These are phyloP conservation scores for Zootermopsis nevadensis DNA, from an alignment of 2,888 invertebrate genomes.

Conservation along the genomic window DNA sequence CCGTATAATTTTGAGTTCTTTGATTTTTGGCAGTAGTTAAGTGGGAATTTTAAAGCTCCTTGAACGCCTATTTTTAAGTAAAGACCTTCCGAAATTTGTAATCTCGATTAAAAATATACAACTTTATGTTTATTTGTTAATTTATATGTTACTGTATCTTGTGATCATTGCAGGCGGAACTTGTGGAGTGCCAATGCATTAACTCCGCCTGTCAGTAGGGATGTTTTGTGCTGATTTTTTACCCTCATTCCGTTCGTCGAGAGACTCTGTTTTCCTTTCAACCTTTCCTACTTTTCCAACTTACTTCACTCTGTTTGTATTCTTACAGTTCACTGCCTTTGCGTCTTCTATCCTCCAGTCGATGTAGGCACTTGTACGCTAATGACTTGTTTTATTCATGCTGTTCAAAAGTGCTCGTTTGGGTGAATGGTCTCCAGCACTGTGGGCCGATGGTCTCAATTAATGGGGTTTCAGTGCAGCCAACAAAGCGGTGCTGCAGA, in stretches of 20 bases:
- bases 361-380: constrained; percentile 8
- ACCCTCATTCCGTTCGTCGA: background rate
- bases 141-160: too few relatives aligned
- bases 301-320: constrained; percentile 12
- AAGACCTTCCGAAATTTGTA: too few relatives aligned
- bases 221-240: background rate
- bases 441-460: background rate
- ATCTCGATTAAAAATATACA: too few relatives aligned
- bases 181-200: background rate
- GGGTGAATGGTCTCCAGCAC: background rate
- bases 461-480: background rate
- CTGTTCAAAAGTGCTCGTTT: background rate
- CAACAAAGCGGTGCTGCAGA: too few relatives aligned
- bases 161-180: background rate
- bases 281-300: background rate
- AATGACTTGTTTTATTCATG: constrained; percentile 22
- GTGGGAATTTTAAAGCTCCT: too few relatives aligned
- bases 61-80: too few relatives aligned
- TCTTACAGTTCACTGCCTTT: constrained; percentile 5
- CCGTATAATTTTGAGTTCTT: too few relatives aligned
- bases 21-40: too few relatives aligned
- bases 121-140: too few relatives aligned
- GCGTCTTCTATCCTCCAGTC: background rate
- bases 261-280: background rate
- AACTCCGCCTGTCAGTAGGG: background rate